Percentiles rank a stretch among this genome's conserved stretches.
Evolutionary conservation across 1,140 invertebrate genomes (phyloP).

Genomic region (Danaus melanippus): DNA sequence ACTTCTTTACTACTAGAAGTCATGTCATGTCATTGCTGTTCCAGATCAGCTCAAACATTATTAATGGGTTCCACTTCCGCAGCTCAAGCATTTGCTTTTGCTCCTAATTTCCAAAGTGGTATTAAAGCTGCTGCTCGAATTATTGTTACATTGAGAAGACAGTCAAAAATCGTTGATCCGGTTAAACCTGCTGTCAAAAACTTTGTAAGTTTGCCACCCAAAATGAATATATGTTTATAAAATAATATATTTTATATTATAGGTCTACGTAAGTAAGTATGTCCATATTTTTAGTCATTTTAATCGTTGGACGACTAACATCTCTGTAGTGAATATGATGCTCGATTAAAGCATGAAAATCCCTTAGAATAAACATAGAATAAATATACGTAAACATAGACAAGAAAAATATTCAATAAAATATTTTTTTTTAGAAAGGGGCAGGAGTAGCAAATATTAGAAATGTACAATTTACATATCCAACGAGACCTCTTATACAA

Average conservation of each 20-base stretch:
- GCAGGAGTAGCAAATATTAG: constrained; percentile 64
- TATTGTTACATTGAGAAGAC: constrained; percentile 69
- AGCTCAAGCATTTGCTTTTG: constrained; percentile 82
- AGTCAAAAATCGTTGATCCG: constrained; percentile 72
- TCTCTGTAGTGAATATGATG: too few species aligned
- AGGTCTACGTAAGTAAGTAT: too few species aligned
- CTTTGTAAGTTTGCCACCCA: constrained; percentile 44
- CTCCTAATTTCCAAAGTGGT: constrained; percentile 80
- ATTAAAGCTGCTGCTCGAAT: constrained; percentile 74
- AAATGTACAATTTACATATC: constrained; percentile 83
- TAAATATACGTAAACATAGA: too few species aligned
- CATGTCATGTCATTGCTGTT: constrained; percentile 12
- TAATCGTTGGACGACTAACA: too few species aligned
- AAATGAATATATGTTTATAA: too few species aligned
- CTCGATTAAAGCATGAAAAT: too few species aligned
- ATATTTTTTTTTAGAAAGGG: constrained; percentile 38
- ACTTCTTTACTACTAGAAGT: background rate
- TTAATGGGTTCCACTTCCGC: constrained; percentile 83
- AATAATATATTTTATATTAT: too few species aligned
- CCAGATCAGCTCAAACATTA: constrained; percentile 80
- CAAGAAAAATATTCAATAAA: too few species aligned
- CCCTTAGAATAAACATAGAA: too few species aligned
- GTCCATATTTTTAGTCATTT: too few species aligned
- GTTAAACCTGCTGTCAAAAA: constrained; percentile 37
- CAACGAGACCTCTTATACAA: constrained; percentile 77